These are phyloP conservation scores for Baryphthengus martii DNA, from an alignment of 2,113 vertebrate genomes.

Conservation along the genomic window DNA sequence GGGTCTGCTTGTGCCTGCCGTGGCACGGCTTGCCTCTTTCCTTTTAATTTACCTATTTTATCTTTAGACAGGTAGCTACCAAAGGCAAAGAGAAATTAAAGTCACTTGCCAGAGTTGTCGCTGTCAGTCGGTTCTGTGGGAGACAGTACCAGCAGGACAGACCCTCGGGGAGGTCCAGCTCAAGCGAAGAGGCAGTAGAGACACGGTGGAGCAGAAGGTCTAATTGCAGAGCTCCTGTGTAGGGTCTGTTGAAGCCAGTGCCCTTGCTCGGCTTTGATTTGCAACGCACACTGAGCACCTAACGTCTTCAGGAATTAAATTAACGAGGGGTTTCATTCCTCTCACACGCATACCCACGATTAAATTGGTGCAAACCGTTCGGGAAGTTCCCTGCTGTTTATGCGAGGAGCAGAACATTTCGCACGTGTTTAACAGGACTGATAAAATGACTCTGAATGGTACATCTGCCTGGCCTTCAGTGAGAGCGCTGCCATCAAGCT, in stretches of 20 bases:
- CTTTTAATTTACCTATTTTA: rapidly evolving
- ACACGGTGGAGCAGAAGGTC: background rate
- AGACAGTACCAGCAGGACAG: rapidly evolving
- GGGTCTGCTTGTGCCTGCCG: background rate
- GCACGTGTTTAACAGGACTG: background rate
- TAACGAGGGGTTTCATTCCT: background rate
- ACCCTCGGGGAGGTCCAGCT: rapidly evolving
- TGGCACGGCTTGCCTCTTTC: rapidly evolving
- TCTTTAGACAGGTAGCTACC: background rate
- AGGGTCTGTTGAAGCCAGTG: rapidly evolving
- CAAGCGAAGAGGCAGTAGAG: background rate
- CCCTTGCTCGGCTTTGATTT: background rate
- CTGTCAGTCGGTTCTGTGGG: rapidly evolving
- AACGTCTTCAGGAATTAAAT: background rate
- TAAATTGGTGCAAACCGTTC: background rate
- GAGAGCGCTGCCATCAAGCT: background rate
- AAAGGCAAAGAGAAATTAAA: background rate
- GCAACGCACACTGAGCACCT: background rate
- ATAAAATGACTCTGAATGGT: background rate
- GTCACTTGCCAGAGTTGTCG: background rate
- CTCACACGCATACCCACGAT: background rate
- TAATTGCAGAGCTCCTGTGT: rapidly evolving
- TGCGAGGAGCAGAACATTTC: background rate
- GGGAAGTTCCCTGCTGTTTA: background rate
- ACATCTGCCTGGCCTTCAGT: background rate